Percentiles rank a stretch among this genome's conserved stretches.
Evolutionary conservation across 2,797 vertebrate species (phyloP).

Genomic region (Anguilla obscura): DNA sequence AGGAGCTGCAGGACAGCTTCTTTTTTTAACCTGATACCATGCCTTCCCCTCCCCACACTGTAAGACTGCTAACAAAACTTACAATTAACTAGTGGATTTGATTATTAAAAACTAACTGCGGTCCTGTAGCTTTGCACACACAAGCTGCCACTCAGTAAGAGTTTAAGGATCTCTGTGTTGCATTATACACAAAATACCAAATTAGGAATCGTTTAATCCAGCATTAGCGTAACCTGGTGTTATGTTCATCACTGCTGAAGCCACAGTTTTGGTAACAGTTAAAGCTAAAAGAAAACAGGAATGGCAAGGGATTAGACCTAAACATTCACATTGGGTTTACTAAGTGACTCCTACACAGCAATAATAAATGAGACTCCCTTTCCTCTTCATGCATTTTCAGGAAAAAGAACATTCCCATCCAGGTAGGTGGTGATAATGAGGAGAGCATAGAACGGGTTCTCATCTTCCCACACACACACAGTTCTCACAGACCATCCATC

Average conservation of each 20-base stretch:
- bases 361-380: background rate
- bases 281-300: background rate
- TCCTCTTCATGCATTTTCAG: background rate
- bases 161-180: background rate
- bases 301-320: background rate
- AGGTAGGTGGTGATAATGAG: background rate
- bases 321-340: background rate
- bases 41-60: background rate
- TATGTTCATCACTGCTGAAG: background rate
- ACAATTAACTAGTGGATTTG: background rate
- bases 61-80: background rate
- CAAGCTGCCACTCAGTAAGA: background rate
- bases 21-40: background rate
- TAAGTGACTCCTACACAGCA: background rate
- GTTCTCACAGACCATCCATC: background rate
- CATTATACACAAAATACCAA: background rate
- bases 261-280: background rate
- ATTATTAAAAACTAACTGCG: background rate
- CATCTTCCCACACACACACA: background rate
- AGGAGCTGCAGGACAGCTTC: background rate
- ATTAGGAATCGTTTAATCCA: background rate
- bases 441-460: background rate
- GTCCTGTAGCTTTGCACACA: background rate
- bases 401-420: background rate
- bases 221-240: background rate